Conservation (phyloP, 2,113 vertebrate species). For the Tichodroma muraria region DNA sequence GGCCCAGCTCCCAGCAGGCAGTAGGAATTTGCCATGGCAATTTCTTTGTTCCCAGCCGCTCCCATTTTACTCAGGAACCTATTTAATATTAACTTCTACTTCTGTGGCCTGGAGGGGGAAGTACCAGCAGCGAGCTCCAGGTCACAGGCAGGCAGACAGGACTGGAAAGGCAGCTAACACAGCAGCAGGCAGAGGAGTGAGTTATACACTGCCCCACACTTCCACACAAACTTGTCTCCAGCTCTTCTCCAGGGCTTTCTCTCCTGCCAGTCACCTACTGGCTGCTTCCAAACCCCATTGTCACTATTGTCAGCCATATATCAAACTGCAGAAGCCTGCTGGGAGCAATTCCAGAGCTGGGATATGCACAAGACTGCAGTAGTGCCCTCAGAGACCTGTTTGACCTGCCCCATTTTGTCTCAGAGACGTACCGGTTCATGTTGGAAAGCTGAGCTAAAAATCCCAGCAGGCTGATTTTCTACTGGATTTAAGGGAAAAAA, state of each 20-base stretch:
- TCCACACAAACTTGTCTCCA: not conserved
- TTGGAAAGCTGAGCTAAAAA: not conserved
- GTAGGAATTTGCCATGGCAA: not conserved
- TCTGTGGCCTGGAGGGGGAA: not conserved
- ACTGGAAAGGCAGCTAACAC: not conserved
- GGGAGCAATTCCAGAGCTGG: not conserved
- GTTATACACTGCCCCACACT: rapidly evolving
- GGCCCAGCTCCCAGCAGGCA: not conserved
- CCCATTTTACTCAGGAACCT: not conserved
- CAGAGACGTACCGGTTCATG: not conserved
- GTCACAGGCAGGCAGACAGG: not conserved
- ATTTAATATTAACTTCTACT: constrained; percentile 7
- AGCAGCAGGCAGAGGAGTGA: not conserved
- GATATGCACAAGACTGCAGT: not conserved
- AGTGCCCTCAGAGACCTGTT: not conserved
- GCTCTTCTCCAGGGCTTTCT: not conserved
- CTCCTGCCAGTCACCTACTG: not conserved
- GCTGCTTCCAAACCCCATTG: not conserved
- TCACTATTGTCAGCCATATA: not conserved
- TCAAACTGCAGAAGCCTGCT: not conserved
- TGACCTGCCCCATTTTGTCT: rapidly evolving
- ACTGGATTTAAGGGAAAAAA: not conserved
- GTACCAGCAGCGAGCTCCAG: not conserved
- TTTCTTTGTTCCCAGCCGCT: not conserved
- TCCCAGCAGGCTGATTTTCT: not conserved